Percentiles rank a stretch among this genome's conserved stretches.
These are phyloP conservation scores for Parazoanthus swiftii DNA, from an alignment of 92 coral and sea anemone species.

Conservation along the genomic window DNA sequence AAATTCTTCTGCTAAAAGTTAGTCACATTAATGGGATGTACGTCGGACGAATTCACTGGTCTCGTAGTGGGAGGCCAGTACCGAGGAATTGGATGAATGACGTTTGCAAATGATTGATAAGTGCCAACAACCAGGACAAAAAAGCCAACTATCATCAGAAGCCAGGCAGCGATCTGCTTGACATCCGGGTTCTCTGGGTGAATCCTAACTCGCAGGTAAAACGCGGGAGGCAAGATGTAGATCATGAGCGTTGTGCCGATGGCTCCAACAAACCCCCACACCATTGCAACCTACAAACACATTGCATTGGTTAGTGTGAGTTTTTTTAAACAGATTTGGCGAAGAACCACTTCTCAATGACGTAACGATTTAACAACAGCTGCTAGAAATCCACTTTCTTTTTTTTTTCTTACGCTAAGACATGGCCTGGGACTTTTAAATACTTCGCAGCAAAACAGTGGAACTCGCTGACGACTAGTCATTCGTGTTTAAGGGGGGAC, in stretches of 20 bases:
- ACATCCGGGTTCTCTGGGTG: constrained; percentile 84
- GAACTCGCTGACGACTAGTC: not conserved
- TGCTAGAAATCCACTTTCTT: too few relatives aligned
- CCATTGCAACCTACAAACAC: constrained; percentile 78
- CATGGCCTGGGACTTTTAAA: too few relatives aligned
- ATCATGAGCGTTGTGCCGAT: constrained; percentile 75
- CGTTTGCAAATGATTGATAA: constrained; percentile 80
- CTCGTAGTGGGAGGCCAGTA: not conserved
- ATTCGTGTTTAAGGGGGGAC: not conserved
- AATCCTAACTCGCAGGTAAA: constrained; percentile 79
- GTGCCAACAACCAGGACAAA: constrained; percentile 70
- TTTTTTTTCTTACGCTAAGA: too few relatives aligned
- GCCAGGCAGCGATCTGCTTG: constrained; percentile 87
- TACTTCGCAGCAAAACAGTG: too few relatives aligned
- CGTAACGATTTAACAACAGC: too few relatives aligned
- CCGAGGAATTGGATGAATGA: constrained; percentile 65
- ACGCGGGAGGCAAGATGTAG: constrained; percentile 84
- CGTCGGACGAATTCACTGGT: not conserved
- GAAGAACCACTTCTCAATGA: too few relatives aligned
- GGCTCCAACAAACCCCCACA: constrained; percentile 91
- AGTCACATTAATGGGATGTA: not conserved
- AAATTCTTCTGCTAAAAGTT: not conserved
- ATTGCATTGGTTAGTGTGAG: not conserved
- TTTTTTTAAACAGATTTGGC: too few relatives aligned
- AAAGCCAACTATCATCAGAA: constrained; percentile 74